Base-by-base conservation (phyloP, 2,797 vertebrate species). In the Eurystomus glaucurus region DNA sequence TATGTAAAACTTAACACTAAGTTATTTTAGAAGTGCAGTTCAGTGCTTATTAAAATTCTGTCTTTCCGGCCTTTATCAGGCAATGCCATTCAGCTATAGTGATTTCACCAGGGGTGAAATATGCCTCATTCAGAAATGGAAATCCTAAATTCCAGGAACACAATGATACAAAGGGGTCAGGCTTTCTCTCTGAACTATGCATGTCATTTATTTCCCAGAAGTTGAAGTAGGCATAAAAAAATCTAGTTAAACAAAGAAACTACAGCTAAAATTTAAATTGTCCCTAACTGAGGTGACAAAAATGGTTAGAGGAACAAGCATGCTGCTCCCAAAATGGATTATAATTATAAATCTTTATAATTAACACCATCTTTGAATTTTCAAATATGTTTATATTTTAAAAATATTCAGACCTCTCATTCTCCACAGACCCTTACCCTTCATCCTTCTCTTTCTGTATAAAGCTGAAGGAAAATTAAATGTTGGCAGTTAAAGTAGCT, bases 61-160 rank as follows among this genome's bases (percentile, higher is more conserved):
- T 91, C 85, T 96, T 97, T 81, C 58, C 93, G 74, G 68, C 65
- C 68, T 81, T 93, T 90, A 93, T 31, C 88, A 94, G 76, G 55
- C 79, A 89, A 70, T 71, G 69, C 74, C 60, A 95, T 95, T 97
- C 85, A 95, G 37, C 91, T 90, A 48, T 77, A 96, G 92, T 71
- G 85, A 94, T 97, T 97, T 97, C 93, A 96, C 46, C 76, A 91
- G 85, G 96, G 76, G 74, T 97, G 81, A 97, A 95, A 93, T 51
- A 93, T 65, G 58, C 45, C 54, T 95, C 96, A 80, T 93, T 96
- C 71, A 95, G 92, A 97, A 97, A 75, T 79, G 46, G 69, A 97
- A 97, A 96, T 94, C 70, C 88, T 93, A 93, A 95, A 94, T 96
- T 97, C 72, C 87, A 91, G 29, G 68, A 64, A 79, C 33, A 95